These are phyloP conservation scores for Indicator indicator DNA, from an alignment of 2,113 vertebrate genomes.

Conservation along the genomic window DNA sequence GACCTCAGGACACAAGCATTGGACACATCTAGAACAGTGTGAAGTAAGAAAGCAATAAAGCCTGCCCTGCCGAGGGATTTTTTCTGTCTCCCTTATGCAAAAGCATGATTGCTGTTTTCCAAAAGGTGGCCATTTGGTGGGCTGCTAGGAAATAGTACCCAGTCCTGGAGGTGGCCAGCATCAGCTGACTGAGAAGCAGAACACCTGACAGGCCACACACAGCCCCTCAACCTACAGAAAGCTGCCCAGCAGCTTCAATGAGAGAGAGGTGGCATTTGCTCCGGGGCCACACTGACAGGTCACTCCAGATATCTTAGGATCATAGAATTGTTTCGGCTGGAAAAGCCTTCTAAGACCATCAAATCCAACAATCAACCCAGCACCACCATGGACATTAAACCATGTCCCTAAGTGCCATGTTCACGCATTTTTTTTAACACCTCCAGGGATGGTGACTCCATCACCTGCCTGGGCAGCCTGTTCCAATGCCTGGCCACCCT, in stretches of 20 bases:
- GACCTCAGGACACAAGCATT: neutral
- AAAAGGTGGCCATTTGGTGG: neutral
- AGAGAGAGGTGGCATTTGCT: neutral
- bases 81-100: neutral
- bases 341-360: too few species aligned
- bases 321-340: too few species aligned
- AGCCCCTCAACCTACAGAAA: neutral
- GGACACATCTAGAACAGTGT: neutral
- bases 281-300: fast-evolving
- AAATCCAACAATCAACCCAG: too few species aligned
- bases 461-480: too few species aligned
- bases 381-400: too few species aligned
- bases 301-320: neutral
- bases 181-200: neutral
- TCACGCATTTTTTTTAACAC: too few species aligned
- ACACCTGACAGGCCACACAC: fast-evolving
- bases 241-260: neutral
- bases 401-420: too few species aligned
- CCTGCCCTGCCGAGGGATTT: too few species aligned
- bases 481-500: too few species aligned
- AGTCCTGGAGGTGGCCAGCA: fast-evolving
- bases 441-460: too few species aligned
- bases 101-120: neutral
- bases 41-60: neutral
- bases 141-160: neutral